Conservation (phyloP, 2,797 vertebrate genomes). For the Megalops cyprinoides region DNA sequence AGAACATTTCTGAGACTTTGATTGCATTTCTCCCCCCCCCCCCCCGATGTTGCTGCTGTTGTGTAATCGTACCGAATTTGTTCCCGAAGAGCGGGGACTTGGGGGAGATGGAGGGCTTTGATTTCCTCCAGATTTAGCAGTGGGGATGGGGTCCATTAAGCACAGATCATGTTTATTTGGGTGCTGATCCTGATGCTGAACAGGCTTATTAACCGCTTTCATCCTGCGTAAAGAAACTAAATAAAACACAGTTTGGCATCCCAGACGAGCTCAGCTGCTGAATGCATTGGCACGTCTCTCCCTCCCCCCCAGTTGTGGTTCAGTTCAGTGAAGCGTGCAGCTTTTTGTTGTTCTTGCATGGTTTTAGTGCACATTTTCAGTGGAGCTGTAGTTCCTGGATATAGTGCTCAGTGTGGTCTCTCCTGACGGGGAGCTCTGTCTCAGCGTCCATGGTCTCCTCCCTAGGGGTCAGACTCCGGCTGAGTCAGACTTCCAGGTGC, state of each 20-base stretch:
- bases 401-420: not conserved
- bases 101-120: not conserved
- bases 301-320: too few relatives aligned
- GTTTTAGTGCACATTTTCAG: not conserved
- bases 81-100: not conserved
- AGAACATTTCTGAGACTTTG: slow-evolving; percentile 33
- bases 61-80: not conserved
- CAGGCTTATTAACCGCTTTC: not conserved
- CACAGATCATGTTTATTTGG: not conserved
- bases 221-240: not conserved
- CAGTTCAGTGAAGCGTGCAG: not conserved
- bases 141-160: not conserved
- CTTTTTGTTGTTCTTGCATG: not conserved
- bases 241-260: not conserved
- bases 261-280: not conserved
- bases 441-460: not conserved
- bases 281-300: not conserved
- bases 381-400: not conserved
- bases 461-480: slow-evolving; percentile 93
- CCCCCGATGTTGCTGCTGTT: not conserved
- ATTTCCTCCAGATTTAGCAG: not conserved
- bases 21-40: slow-evolving; percentile 47
- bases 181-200: not conserved
- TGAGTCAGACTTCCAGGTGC: slow-evolving; percentile 95
- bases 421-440: not conserved